Evolutionary conservation across 2,797 vertebrate species (phyloP).

Genomic region (Meriones psammophilus): DNA sequence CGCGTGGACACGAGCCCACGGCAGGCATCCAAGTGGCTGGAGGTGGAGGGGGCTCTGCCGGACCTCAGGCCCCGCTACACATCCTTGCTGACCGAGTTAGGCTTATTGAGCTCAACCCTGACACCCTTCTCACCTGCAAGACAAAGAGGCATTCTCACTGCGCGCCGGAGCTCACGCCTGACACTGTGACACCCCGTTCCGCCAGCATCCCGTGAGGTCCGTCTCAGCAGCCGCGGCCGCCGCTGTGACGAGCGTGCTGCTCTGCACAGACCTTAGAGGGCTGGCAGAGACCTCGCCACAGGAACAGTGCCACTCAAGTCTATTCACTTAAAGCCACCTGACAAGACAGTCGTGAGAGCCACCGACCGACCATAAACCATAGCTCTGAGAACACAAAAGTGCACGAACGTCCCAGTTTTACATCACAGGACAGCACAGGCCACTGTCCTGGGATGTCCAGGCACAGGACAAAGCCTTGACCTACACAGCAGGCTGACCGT

Average conservation of each 20-base stretch:
- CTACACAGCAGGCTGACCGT: not conserved
- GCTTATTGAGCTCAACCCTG: conserved; percentile 95
- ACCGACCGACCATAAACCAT: not conserved
- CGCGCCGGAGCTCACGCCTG: not conserved
- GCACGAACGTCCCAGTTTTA: not conserved
- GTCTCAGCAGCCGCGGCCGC: not conserved
- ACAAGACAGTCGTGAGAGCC: not conserved
- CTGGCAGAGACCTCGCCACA: not conserved
- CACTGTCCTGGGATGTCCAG: not conserved
- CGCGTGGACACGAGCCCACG: not conserved
- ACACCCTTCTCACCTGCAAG: conserved; percentile 95
- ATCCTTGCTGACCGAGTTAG: conserved; percentile 92
- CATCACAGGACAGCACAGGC: not conserved
- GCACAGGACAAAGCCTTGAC: not conserved
- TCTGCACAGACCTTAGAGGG: not conserved
- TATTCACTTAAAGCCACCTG: not conserved
- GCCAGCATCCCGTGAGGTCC: not conserved
- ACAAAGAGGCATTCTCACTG: not conserved
- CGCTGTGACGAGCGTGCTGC: no score
- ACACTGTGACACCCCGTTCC: not conserved
- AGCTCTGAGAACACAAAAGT: conserved; percentile 22
- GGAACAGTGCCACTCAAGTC: not conserved
- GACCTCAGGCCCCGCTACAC: conserved; percentile 86
- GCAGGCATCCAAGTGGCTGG: conserved; percentile 46
- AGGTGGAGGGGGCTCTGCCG: conserved; percentile 83